A percentile compares a stretch with the other conserved stretches of the same genome.
These are phyloP conservation scores for Thalpophila matura DNA, from an alignment of 2,888 invertebrate genomes.

Conservation along the genomic window DNA sequence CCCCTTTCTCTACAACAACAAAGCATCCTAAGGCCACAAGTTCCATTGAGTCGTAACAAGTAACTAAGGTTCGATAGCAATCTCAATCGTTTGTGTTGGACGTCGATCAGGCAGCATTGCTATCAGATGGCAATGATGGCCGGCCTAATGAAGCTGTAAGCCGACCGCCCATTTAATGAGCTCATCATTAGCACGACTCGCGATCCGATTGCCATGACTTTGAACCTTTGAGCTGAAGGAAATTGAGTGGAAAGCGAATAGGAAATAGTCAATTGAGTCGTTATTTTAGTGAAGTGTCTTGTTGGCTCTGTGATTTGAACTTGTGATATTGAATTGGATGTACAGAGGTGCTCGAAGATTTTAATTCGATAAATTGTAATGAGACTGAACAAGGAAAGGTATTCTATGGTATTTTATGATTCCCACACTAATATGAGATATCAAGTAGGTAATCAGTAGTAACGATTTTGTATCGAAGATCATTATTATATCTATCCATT, in stretches of 20 bases:
- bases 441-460: no score
- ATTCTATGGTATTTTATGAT: no score
- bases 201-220: constrained; percentile 64
- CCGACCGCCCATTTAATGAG: constrained; percentile 69
- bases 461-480: neutral
- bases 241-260: constrained; percentile 37
- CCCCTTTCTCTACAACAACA: constrained; percentile 9
- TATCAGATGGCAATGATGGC: constrained; percentile 68
- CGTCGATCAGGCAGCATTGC: constrained; percentile 59
- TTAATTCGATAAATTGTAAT: neutral
- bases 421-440: no score
- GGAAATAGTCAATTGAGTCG: constrained; percentile 37
- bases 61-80: constrained; percentile 47
- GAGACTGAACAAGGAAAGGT: no score
- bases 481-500: neutral
- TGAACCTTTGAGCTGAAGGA: constrained; percentile 53
- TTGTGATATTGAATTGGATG: constrained; percentile 17
- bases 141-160: constrained; percentile 73
- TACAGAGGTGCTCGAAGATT: neutral
- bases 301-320: constrained; percentile 34
- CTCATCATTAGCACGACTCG: constrained; percentile 65
- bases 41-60: constrained; percentile 46
- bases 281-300: constrained; percentile 27
- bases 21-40: constrained; percentile 22
- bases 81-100: constrained; percentile 49